A percentile compares a stretch with the other conserved stretches of the same genome.
These are phyloP conservation scores for Drosophila subpulchrella DNA, from an alignment of 1,140 invertebrate species.

Conservation along the genomic window DNA sequence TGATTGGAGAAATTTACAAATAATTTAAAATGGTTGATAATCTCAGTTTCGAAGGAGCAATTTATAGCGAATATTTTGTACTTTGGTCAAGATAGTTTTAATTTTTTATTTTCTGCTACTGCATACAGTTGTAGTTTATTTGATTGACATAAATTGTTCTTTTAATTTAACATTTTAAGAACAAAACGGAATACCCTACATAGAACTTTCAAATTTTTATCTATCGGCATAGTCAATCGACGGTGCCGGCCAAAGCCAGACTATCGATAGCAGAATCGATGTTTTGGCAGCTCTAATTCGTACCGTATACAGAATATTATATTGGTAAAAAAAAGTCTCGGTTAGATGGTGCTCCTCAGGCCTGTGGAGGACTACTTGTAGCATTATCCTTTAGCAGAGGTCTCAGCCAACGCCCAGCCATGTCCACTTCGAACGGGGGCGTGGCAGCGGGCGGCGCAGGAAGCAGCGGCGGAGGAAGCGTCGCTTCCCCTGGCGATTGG, in stretches of 20 bases:
- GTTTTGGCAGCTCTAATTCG: slow-evolving; percentile 7
- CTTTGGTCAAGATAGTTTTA: too few species aligned
- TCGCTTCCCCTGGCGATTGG: slow-evolving; percentile 86
- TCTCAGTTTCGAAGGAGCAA: too few species aligned
- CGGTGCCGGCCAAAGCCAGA: background rate
- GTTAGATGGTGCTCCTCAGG: slow-evolving; percentile 42
- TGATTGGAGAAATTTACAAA: too few species aligned
- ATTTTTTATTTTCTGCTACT: too few species aligned
- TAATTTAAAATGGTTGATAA: too few species aligned
- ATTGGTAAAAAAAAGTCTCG: slow-evolving; percentile 58
- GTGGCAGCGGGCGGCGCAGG: slow-evolving; percentile 22
- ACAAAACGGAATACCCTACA: background rate
- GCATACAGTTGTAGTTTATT: too few species aligned
- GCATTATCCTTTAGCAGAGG: slow-evolving; percentile 9
- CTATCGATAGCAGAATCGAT: slow-evolving; percentile 1
- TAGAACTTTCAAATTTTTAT: background rate
- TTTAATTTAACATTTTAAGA: too few species aligned
- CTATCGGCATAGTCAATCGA: background rate
- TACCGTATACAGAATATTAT: slow-evolving; percentile 71
- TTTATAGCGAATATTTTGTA: too few species aligned
- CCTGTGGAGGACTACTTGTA: slow-evolving; percentile 18
- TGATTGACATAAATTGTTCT: too few species aligned
- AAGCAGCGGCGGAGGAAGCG: slow-evolving; percentile 38
- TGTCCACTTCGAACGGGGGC: slow-evolving; percentile 60
- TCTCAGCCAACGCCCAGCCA: slow-evolving; percentile 30